Evolutionary conservation across 2,113 vertebrate species (phyloP).

Genomic region (Gallinago jamesoni): DNA sequence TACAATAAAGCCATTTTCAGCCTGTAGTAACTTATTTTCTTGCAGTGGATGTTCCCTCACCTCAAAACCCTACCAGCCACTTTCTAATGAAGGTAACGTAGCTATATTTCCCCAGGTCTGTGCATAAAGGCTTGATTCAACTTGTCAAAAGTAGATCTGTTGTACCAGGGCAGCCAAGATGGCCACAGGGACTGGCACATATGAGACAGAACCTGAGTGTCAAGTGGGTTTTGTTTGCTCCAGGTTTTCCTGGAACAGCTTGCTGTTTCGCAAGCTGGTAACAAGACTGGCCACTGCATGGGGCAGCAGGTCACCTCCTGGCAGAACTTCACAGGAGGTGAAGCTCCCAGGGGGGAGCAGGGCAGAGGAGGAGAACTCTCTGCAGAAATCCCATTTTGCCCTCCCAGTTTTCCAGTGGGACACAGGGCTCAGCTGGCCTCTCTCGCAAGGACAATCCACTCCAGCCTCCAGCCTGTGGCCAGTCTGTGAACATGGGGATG

Average conservation of each 20-base stretch:
- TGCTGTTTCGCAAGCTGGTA: background rate
- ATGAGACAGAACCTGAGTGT: fast-evolving
- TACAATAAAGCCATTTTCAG: background rate
- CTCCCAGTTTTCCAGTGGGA: background rate
- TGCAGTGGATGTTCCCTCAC: background rate
- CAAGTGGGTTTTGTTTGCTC: background rate
- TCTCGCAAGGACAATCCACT: background rate
- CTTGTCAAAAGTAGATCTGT: background rate
- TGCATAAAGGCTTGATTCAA: background rate
- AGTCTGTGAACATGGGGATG: background rate
- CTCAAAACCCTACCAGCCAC: background rate
- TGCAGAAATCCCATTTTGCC: background rate
- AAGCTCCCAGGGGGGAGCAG: background rate
- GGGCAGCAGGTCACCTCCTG: background rate
- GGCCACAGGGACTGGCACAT: background rate
- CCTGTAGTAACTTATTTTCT: background rate
- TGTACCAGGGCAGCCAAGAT: background rate
- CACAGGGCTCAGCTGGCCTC: background rate
- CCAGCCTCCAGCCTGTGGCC: background rate
- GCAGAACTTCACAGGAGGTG: background rate
- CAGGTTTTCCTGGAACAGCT: background rate
- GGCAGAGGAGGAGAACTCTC: background rate
- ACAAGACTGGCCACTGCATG: background rate
- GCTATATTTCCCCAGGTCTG: background rate
- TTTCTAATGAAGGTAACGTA: background rate